Base-by-base conservation (phyloP, 2,888 invertebrate genomes). In the Neoscelio sp. region DNA sequence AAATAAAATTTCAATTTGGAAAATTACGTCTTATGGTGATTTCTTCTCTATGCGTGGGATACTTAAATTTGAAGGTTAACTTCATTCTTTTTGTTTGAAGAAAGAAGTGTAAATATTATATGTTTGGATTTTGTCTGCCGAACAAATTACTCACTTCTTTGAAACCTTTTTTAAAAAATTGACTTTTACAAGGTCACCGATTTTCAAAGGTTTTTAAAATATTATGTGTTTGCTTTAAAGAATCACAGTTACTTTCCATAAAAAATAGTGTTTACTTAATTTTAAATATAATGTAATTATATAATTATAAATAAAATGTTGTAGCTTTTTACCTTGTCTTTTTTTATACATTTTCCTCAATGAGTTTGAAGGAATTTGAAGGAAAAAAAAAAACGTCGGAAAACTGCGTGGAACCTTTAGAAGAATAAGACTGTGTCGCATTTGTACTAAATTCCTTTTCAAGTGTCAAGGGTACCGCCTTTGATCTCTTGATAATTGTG, bases 211-310 rank as follows among this genome's bases (percentile, higher is more conserved):
- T 17, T 38, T 4, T 26, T 8, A 8, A n/a, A 30, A 26, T 3
- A 30, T 42, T 44, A 42, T 30, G 30, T 17, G 15, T 30, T 18
- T 18, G 8, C 10, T 12, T 30, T 7, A 28, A 30, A 44, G n/a
- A n/a, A n/a, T n/a, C n/a, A n/a, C n/a, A n/a, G n/a, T n/a, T n/a
- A n/a, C n/a, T n/a, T n/a, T n/a, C n/a, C n/a, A n/a, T n/a, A 58
- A 35, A 26, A 18, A 58, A 30, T 10, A 44, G 30, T 23, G 26
- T 64, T 64, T 35, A 28, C 8, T 13, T 13, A 50, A 20, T 10
- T 64, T 50, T 64, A 40, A 38, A 64, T 64, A 40, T 50, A 28
- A 64, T 64, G 35, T 48, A n/a, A n/a, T n/a, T n/a, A n/a, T n/a
- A n/a, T n/a, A n/a, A n/a, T n/a, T n/a, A n/a, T n/a, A n/a, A n/a